These are phyloP conservation scores for Apodemus sylvaticus DNA, from an alignment of 2,113 vertebrate genomes.

Conservation along the genomic window DNA sequence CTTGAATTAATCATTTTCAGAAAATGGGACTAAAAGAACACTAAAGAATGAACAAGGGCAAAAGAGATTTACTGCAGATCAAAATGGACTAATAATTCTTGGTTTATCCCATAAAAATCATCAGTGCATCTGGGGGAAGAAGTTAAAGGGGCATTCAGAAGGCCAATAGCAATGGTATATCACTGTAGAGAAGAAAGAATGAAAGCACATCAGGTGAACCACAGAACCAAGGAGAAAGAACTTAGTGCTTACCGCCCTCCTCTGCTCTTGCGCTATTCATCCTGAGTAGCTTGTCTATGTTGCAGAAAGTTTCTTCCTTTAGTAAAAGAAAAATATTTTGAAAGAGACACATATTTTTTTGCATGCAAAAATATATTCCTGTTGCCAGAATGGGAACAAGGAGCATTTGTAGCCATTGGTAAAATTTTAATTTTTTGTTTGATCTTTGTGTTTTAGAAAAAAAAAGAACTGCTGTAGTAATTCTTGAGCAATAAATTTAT, in stretches of 20 bases:
- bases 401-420: neutral
- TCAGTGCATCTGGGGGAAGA: constrained; percentile 76
- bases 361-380: neutral
- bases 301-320: neutral
- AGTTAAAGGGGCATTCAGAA: constrained; percentile 85
- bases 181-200: constrained; percentile 78
- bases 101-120: constrained; percentile 85
- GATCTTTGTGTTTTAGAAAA: neutral
- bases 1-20: constrained; percentile 82
- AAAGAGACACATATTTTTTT: constrained; percentile 24
- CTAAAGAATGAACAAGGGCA: constrained; percentile 85
- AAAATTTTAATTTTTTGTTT: constrained; percentile 9
- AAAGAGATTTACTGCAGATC: constrained; percentile 86
- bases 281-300: neutral
- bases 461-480: neutral
- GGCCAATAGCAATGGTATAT: constrained; percentile 80
- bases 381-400: neutral
- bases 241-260: constrained; percentile 24
- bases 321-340: constrained; percentile 49
- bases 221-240: constrained; percentile 58
- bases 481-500: constrained; percentile 5
- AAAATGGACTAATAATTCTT: constrained; percentile 85
- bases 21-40: constrained; percentile 79
- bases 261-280: constrained; percentile 49
- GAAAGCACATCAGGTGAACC: constrained; percentile 71